A percentile compares a stretch with the other conserved stretches of the same genome.
Conservation (phyloP, 1,140 invertebrate genomes). For the Paraescarpia echinospica region DNA sequence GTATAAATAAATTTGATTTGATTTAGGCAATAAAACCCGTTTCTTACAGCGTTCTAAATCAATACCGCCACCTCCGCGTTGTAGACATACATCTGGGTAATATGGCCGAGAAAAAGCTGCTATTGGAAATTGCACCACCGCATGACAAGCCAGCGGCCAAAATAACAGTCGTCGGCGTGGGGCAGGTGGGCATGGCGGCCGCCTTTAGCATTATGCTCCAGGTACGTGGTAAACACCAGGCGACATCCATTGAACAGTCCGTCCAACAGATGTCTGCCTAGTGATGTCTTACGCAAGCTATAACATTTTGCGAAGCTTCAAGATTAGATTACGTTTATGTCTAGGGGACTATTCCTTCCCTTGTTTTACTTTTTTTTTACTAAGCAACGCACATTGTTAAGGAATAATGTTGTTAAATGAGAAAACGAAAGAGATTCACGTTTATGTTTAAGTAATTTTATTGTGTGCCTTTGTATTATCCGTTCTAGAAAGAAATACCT, state of each 20-base stretch:
- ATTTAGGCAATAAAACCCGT: too few species aligned
- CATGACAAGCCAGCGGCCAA: constrained; percentile 59
- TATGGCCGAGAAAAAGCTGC: background rate
- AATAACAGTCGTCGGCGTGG: constrained; percentile 83
- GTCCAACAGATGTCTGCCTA: background rate
- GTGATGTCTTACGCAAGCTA: background rate
- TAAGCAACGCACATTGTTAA: background rate
- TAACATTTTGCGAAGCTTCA: background rate
- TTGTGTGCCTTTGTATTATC: background rate
- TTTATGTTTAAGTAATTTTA: too few species aligned
- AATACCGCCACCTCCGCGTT: background rate
- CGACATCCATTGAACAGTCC: background rate
- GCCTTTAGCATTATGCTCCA: constrained; percentile 84
- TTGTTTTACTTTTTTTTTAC: too few species aligned
- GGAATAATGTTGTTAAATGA: background rate
- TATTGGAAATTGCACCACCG: background rate
- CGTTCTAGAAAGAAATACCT: background rate
- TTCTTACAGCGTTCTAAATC: too few species aligned
- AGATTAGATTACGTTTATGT: too few species aligned
- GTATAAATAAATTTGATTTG: too few species aligned
- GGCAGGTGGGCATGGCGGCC: constrained; percentile 91
- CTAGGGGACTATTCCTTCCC: background rate
- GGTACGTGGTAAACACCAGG: constrained; percentile 57
- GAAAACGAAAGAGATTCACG: too few species aligned
- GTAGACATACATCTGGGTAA: background rate